Evolutionary conservation across 1,140 invertebrate genomes (phyloP), one percentile per base, ranked within the genome.

Genomic region (Caenorhabditis inopinata): DNA sequence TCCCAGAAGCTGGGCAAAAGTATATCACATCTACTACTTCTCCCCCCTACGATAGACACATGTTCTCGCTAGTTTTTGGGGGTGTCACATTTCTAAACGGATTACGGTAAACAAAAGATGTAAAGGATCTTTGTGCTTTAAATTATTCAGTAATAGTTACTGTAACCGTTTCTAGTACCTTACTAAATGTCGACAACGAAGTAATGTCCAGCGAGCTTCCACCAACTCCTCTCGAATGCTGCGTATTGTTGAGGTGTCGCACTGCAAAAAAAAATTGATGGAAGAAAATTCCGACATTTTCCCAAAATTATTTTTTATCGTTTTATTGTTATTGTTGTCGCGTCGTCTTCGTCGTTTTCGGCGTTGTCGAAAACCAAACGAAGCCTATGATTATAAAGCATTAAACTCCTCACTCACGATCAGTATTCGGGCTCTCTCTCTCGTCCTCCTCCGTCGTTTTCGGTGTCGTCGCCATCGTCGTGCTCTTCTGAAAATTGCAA

Each of bases 41-140:
- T 21, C 12, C 21, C 58, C 38, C 21, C 21, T 21, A 29, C 38
- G 29, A 29, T 68, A 68, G 58, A 68, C 58, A 68, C 58, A 68
- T 68, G 58, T 68, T 68, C 58, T 58, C 53, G 53, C 53, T 38
- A 32, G 58, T 68, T 68, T 68, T 68, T 68, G 32, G 11, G 14
- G 58, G 58, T 68, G 32, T 68, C 58, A 12, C 35, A 38, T 68
- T 68, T 38, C 58, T 14, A 29, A n/a, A 14, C n/a, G 32, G 58
- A 53, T 62, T 68, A 68, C 58, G 27, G 58, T 68, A 68, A 38
- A 7, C n/a, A n/a, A n/a, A n/a, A 7, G 38, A 14, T 42, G 38
- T 7, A 7, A 42, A 7, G 38, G 38, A 42, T 42, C 38, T 42
- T 42, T 5, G 38, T 5, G 38, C 14, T 42, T 42, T n/a, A n/a